Conservation (phyloP, 2,888 invertebrate genomes). For the Lycophotia porphyrea region DNA sequence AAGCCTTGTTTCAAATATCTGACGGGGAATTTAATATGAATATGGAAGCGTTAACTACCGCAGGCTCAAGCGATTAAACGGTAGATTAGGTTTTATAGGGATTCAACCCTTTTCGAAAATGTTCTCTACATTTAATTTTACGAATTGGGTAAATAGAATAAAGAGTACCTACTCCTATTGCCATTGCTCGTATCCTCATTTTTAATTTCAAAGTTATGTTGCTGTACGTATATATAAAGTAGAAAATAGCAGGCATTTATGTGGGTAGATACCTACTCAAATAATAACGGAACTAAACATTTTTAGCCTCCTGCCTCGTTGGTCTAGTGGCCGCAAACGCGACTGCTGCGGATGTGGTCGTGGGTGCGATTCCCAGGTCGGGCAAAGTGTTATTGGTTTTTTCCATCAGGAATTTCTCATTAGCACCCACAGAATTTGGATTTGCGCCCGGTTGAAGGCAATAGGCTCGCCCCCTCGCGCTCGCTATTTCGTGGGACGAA, state of each 20-base stretch:
- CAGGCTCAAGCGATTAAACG: conserved; percentile 38
- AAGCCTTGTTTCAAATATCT: conserved; percentile 58
- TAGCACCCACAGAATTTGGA: too few species aligned
- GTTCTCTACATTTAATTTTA: conserved; percentile 28
- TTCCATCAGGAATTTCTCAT: too few species aligned
- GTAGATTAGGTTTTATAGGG: conserved; percentile 51
- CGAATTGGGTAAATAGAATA: conserved; percentile 6
- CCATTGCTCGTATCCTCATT: background rate
- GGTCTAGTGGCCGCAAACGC: too few species aligned
- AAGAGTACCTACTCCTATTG: background rate
- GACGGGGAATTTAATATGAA: conserved; percentile 52
- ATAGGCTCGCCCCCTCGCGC: too few species aligned
- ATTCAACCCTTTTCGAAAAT: conserved; percentile 37
- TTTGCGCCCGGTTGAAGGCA: too few species aligned
- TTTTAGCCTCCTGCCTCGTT: background rate
- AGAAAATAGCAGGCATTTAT: too few species aligned
- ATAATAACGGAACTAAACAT: background rate
- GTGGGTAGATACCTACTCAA: background rate
- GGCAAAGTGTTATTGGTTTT: too few species aligned
- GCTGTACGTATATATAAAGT: background rate
- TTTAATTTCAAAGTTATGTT: background rate
- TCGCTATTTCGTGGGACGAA: too few species aligned
- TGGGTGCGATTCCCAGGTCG: too few species aligned
- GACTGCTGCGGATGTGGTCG: too few species aligned
- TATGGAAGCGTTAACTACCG: conserved; percentile 51